phyloP scores from a whole-genome alignment of 1,140 invertebrate genomes.

The Ladona fulva region DNA sequence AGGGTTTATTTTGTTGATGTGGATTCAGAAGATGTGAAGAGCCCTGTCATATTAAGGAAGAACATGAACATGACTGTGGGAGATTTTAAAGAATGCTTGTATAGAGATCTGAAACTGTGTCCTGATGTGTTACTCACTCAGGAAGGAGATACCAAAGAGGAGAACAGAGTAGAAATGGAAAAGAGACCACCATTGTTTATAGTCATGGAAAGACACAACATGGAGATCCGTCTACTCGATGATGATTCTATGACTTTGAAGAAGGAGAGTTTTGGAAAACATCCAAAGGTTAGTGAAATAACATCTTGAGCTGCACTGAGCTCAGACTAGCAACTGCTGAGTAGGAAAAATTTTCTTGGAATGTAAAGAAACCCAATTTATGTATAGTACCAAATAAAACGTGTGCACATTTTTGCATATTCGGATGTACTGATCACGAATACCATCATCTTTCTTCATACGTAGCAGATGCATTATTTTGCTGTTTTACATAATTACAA shows the following conservation, averaged over 20 bases:
- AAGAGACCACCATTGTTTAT: slow-evolving; percentile 36
- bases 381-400: no score
- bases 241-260: slow-evolving; percentile 42
- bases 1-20: slow-evolving; percentile 56
- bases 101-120: slow-evolving; percentile 38
- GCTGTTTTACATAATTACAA: no score
- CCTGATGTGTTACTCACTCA: slow-evolving; percentile 21
- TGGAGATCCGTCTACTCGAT: slow-evolving; percentile 40
- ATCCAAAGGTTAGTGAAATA: slow-evolving; percentile 39
- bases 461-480: no score
- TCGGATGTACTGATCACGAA: no score
- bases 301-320: no score
- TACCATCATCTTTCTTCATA: no score
- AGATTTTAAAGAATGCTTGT: slow-evolving; percentile 50
- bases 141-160: not conserved
- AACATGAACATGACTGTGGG: slow-evolving; percentile 46
- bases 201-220: slow-evolving; percentile 41
- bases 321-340: no score
- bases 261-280: slow-evolving; percentile 40
- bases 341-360: no score
- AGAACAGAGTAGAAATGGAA: not conserved
- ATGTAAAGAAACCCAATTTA: no score
- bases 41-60: slow-evolving; percentile 50
- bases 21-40: slow-evolving; percentile 48
- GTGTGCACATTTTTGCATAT: no score